Evolutionary conservation across 2,113 vertebrate genomes (phyloP).

Genomic region (Zosterops japonicus): DNA sequence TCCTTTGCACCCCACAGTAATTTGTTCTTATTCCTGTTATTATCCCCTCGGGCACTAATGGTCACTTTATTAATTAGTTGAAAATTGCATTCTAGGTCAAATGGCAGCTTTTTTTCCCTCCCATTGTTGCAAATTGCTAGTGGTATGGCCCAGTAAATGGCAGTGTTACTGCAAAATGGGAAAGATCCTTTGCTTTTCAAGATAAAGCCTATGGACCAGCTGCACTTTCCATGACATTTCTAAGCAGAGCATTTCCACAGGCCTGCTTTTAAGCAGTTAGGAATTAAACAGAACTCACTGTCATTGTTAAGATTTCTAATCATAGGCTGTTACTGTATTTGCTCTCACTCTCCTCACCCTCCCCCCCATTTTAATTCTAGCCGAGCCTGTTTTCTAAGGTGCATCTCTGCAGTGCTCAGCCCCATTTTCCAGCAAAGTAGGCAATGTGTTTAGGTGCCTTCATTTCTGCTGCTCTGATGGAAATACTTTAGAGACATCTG

Average conservation of each 20-base stretch:
- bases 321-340: constrained; percentile 49
- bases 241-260: constrained; percentile 52
- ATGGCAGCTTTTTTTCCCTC: constrained; percentile 72
- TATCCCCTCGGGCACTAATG: constrained; percentile 76
- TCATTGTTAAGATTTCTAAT: constrained; percentile 57
- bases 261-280: constrained; percentile 60
- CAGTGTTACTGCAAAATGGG: constrained; percentile 65
- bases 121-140: constrained; percentile 74
- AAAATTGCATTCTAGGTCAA: constrained; percentile 78
- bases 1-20: constrained; percentile 70
- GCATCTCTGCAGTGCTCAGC: not conserved
- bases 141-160: constrained; percentile 71
- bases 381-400: not conserved
- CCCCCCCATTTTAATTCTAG: constrained; percentile 4
- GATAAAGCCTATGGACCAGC: constrained; percentile 69
- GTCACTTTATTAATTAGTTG: constrained; percentile 79
- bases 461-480: not conserved
- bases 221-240: constrained; percentile 69
- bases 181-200: constrained; percentile 72
- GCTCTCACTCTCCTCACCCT: not conserved
- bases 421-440: not conserved
- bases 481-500: constrained; percentile 15
- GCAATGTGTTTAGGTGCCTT: constrained; percentile 12
- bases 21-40: constrained; percentile 79
- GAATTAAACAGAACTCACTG: constrained; percentile 57